phyloP scores from a whole-genome alignment of 2,888 invertebrate genomes.

The Parascotia fuliginaria region DNA sequence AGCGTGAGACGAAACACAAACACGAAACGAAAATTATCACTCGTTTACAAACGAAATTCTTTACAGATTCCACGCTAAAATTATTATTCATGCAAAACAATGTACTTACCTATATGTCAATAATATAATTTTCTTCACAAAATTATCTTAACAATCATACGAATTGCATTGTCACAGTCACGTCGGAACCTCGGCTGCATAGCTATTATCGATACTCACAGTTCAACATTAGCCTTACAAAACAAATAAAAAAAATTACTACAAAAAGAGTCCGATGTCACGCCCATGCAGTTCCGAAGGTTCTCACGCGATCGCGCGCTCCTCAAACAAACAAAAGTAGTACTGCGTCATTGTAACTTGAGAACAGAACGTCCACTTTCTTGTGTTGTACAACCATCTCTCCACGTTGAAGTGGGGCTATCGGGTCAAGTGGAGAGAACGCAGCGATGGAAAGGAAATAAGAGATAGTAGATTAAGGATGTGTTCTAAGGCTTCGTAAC shows the following conservation, averaged over 20 bases:
- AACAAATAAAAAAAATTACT: slow-evolving; percentile 61
- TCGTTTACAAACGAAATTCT: slow-evolving; percentile 26
- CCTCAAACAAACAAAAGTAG: slow-evolving; percentile 75
- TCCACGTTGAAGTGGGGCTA: slow-evolving; percentile 22
- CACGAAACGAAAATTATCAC: slow-evolving; percentile 33
- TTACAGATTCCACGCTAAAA: slow-evolving; percentile 28
- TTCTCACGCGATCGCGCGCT: slow-evolving; percentile 78
- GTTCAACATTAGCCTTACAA: slow-evolving; percentile 71
- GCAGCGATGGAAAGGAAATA: slow-evolving; percentile 53
- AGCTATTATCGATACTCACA: slow-evolving; percentile 72
- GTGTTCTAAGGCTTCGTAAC: slow-evolving; percentile 69
- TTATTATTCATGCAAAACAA: slow-evolving; percentile 42
- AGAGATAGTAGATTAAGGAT: slow-evolving; percentile 49
- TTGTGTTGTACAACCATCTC: slow-evolving; percentile 51
- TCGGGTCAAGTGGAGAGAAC: slow-evolving; percentile 32
- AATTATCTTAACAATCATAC: slow-evolving; percentile 31
- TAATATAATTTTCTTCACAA: slow-evolving; percentile 4
- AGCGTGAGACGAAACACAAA: slow-evolving; percentile 42
- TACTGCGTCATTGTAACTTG: slow-evolving; percentile 66
- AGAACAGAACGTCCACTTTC: slow-evolving; percentile 60
- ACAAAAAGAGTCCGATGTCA: slow-evolving; percentile 80
- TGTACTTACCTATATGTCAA: slow-evolving; percentile 7
- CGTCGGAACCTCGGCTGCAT: slow-evolving; percentile 62
- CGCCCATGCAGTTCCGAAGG: slow-evolving; percentile 81
- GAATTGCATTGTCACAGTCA: slow-evolving; percentile 77